Conservation (phyloP, 2,797 vertebrate species). For the Astyanax mexicanus region DNA sequence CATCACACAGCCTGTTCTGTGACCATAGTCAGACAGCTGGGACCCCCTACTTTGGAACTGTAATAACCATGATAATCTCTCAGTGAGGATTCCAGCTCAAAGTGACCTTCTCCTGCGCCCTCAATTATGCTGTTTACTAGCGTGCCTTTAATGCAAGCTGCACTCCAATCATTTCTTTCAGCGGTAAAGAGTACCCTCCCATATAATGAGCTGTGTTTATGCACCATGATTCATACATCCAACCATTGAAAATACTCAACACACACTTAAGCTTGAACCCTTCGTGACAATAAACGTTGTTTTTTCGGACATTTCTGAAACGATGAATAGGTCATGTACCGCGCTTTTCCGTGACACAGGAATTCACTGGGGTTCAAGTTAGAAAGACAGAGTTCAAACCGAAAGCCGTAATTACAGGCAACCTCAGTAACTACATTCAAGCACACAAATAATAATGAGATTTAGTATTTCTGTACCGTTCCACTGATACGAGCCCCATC, state of each 20-base stretch:
- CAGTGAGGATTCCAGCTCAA: slow-evolving; percentile 4
- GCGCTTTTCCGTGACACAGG: background rate
- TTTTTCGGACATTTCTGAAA: background rate
- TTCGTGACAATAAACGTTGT: background rate
- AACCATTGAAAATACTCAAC: background rate
- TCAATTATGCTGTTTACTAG: slow-evolving; percentile 18
- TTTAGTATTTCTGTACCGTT: background rate
- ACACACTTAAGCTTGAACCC: slow-evolving; percentile 8
- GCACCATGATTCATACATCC: background rate
- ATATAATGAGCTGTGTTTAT: slow-evolving; percentile 3
- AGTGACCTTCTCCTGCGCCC: background rate
- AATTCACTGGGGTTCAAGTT: background rate
- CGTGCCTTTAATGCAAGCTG: background rate
- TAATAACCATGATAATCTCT: slow-evolving; percentile 15
- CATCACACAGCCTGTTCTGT: slow-evolving; percentile 1
- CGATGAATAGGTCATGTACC: background rate
- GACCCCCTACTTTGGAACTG: slow-evolving; percentile 10
- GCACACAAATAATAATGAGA: slow-evolving; percentile 21
- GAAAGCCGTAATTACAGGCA: background rate
- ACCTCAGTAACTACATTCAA: background rate
- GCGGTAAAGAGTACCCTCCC: background rate
- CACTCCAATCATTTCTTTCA: background rate
- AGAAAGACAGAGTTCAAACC: background rate
- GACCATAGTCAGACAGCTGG: background rate
- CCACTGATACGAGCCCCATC: background rate